These are phyloP conservation scores for Chelon labrosus DNA, from an alignment of 2,797 vertebrate species.

Conservation along the genomic window DNA sequence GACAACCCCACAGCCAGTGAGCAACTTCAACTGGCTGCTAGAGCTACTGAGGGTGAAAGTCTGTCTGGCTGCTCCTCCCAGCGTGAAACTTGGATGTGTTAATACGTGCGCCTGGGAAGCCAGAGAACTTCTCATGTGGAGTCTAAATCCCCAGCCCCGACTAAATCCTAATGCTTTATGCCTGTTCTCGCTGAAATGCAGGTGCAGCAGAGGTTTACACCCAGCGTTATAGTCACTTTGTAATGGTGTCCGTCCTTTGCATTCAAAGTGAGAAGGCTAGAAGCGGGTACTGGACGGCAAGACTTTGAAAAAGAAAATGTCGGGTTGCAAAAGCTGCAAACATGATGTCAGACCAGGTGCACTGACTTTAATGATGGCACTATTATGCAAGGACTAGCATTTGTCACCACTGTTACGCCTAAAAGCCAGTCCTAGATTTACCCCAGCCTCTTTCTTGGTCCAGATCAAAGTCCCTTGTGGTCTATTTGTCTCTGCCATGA, in stretches of 20 bases:
- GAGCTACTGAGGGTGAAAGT: slow-evolving; percentile 42
- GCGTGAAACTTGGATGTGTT: slow-evolving; percentile 48
- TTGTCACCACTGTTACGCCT: no score
- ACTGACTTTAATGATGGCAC: not conserved
- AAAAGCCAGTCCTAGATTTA: no score
- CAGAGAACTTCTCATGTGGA: slow-evolving; percentile 48
- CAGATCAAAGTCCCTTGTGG: no score
- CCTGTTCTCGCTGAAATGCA: slow-evolving; percentile 14
- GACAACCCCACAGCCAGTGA: slow-evolving; percentile 27
- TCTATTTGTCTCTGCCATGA: no score
- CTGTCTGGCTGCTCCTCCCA: slow-evolving; percentile 45
- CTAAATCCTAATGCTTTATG: slow-evolving; percentile 42
- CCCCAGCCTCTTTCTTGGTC: no score
- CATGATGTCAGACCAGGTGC: not conserved
- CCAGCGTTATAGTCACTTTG: slow-evolving; percentile 5
- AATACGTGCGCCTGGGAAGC: slow-evolving; percentile 50
- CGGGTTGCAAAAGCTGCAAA: slow-evolving; percentile 5
- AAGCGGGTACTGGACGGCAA: not conserved
- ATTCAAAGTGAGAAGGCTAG: not conserved
- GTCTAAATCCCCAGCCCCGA: slow-evolving; percentile 38
- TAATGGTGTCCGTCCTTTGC: slow-evolving; percentile 4
- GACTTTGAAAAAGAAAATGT: slow-evolving; percentile 1
- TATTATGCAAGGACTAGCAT: not conserved
- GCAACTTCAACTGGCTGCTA: slow-evolving; percentile 48
- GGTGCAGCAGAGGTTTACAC: slow-evolving; percentile 11